A percentile compares a stretch with the other conserved stretches of the same genome.
phyloP scores from a whole-genome alignment of 2,888 invertebrate species.

The Leucophenga maculata region DNA sequence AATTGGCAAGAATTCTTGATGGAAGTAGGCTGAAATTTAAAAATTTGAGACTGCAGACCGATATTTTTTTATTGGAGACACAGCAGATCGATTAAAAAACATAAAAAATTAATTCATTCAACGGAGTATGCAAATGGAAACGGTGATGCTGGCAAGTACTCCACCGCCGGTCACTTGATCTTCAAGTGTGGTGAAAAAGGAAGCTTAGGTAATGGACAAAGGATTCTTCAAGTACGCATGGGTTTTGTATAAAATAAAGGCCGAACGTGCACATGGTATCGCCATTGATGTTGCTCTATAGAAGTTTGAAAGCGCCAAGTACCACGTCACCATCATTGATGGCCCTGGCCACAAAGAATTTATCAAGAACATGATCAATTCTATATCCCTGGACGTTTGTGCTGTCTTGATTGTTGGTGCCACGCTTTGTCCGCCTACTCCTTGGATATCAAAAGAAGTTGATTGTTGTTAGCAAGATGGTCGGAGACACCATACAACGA shows the following conservation, averaged over 20 bases:
- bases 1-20: too few relatives aligned
- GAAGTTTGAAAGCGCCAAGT: slow-evolving; percentile 97
- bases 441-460: slow-evolving; percentile 98
- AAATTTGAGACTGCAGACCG: too few relatives aligned
- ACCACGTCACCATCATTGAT: slow-evolving; percentile 99
- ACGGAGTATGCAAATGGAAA: too few relatives aligned
- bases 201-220: slow-evolving; percentile 99
- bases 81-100: too few relatives aligned
- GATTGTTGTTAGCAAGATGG: slow-evolving; percentile 99
- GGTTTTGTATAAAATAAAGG: slow-evolving; percentile 99
- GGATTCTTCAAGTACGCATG: slow-evolving; percentile 99
- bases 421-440: slow-evolving; percentile 97
- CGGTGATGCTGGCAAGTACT: slow-evolving; percentile 99
- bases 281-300: slow-evolving; percentile 98
- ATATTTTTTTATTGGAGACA: too few relatives aligned
- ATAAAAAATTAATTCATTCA: too few relatives aligned
- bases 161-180: slow-evolving; percentile 98
- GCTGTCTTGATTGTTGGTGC: slow-evolving; percentile 99
- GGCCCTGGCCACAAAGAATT: slow-evolving; percentile 99
- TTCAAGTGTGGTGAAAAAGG: slow-evolving; percentile 99
- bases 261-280: slow-evolving; percentile 99
- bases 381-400: slow-evolving; percentile 95
- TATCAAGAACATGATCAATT: slow-evolving; percentile 99
- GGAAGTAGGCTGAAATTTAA: too few relatives aligned
- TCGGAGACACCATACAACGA: slow-evolving; percentile 99